Conservation (phyloP, 2,888 invertebrate genomes). For the Agrochola macilenta region DNA sequence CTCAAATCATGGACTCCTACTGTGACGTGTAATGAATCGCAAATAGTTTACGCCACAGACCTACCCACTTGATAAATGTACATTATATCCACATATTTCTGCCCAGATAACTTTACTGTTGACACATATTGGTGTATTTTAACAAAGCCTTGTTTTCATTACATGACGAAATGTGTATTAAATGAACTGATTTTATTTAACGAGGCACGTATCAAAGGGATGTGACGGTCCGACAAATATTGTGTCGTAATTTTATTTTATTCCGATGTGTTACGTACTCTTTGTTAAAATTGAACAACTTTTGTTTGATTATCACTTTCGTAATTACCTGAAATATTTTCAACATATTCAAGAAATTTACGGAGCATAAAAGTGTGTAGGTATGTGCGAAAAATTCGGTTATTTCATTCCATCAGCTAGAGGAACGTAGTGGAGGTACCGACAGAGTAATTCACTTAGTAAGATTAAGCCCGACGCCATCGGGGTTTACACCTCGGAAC, state of each 20-base stretch:
- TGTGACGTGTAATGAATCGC: neutral
- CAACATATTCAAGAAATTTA: conserved; percentile 5
- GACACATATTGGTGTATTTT: conserved; percentile 18
- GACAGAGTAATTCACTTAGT: conserved; percentile 81
- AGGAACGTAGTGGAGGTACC: conserved; percentile 50
- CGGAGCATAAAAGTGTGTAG: conserved; percentile 14
- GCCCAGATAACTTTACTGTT: conserved; percentile 2
- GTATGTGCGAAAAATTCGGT: conserved; percentile 53
- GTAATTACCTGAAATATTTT: conserved; percentile 35
- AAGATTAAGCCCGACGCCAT: conserved; percentile 80
- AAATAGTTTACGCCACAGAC: neutral
- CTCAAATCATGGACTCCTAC: neutral
- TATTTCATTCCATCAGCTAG: conserved; percentile 56
- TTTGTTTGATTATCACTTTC: conserved; percentile 37
- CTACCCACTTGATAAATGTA: conserved; percentile 1
- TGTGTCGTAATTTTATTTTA: conserved; percentile 56
- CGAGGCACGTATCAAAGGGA: conserved; percentile 54
- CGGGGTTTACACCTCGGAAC: conserved; percentile 80
- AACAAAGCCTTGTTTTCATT: conserved; percentile 47
- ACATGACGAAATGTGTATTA: conserved; percentile 43
- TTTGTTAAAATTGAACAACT: conserved; percentile 46
- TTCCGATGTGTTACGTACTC: conserved; percentile 28
- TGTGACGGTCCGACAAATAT: conserved; percentile 46
- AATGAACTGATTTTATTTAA: conserved; percentile 64
- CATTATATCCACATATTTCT: conserved; percentile 20